A percentile compares a stretch with the other conserved stretches of the same genome.
Evolutionary conservation across 2,888 invertebrate species (phyloP).

Genomic region (Drosophila neotestacea): DNA sequence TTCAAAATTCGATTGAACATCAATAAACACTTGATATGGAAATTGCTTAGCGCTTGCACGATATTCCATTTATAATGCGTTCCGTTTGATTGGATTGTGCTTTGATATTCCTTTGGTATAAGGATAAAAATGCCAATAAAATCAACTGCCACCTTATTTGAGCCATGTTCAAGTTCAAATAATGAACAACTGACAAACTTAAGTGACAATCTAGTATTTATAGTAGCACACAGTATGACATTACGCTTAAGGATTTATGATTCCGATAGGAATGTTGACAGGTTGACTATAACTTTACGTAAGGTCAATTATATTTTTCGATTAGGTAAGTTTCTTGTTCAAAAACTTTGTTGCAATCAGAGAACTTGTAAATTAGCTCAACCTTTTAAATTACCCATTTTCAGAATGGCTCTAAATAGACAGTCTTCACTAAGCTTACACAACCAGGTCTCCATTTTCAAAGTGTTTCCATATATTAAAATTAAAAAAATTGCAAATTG

Average conservation of each 20-base stretch:
- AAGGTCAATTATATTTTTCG: slow-evolving; percentile 25
- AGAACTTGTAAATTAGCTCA: too few relatives aligned
- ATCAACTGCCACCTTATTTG: background rate
- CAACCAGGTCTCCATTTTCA: too few relatives aligned
- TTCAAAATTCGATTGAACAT: fast-evolving
- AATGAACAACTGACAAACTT: background rate
- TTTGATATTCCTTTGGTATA: background rate
- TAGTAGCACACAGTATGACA: background rate
- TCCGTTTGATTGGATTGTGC: background rate
- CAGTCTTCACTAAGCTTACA: too few relatives aligned
- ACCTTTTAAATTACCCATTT: too few relatives aligned
- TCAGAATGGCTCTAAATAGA: too few relatives aligned
- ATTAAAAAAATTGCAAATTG: too few relatives aligned
- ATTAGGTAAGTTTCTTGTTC: too few relatives aligned
- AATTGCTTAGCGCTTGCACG: slow-evolving; percentile 26
- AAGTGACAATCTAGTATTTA: background rate
- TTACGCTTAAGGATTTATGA: slow-evolving; percentile 21
- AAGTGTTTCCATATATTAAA: too few relatives aligned
- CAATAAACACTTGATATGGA: slow-evolving; percentile 22
- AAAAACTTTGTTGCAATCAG: too few relatives aligned
- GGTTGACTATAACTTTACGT: slow-evolving; percentile 4
- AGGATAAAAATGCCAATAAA: background rate
- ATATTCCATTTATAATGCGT: slow-evolving; percentile 17
- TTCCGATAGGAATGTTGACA: slow-evolving; percentile 1
- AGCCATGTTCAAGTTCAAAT: background rate